A percentile compares a stretch with the other conserved stretches of the same genome.
Conservation (phyloP, 2,797 vertebrate species). For the Poliocrania exsul region DNA sequence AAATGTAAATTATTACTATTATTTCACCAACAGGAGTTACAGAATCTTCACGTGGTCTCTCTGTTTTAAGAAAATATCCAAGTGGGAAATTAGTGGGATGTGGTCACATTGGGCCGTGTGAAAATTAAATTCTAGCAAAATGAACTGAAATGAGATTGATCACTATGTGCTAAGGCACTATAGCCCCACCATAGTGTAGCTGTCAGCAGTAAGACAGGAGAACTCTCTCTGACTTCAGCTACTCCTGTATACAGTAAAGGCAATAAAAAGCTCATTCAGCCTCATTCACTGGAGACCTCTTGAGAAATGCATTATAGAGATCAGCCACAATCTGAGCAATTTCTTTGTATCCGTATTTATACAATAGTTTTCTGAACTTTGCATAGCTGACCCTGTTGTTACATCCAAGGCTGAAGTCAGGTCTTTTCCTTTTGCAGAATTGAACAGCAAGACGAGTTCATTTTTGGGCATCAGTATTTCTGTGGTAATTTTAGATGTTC, state of each 20-base stretch:
- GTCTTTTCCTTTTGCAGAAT: background rate
- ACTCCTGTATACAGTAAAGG: constrained; percentile 25
- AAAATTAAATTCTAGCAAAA: constrained; percentile 68
- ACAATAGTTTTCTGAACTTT: constrained; percentile 33
- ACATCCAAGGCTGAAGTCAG: background rate
- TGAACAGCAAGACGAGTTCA: background rate
- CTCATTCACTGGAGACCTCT: constrained; percentile 18
- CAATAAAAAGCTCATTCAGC: constrained; percentile 52
- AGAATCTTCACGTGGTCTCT: constrained; percentile 56
- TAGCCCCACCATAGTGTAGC: background rate
- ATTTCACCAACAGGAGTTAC: constrained; percentile 51
- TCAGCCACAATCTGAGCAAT: background rate
- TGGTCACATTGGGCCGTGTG: constrained; percentile 40
- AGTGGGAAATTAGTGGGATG: constrained; percentile 64
- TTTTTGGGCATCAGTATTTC: background rate
- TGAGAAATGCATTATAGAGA: constrained; percentile 37
- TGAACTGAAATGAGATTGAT: constrained; percentile 63
- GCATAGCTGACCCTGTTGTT: background rate
- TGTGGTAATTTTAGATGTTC: background rate
- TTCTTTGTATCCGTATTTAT: constrained; percentile 34
- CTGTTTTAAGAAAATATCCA: constrained; percentile 59
- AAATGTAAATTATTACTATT: constrained; percentile 63
- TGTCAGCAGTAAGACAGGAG: constrained; percentile 47
- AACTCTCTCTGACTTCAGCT: constrained; percentile 36
- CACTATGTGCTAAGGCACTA: constrained; percentile 13